These are phyloP conservation scores for Caenorhabditis afra DNA, from an alignment of 2,888 invertebrate genomes.

Conservation along the genomic window DNA sequence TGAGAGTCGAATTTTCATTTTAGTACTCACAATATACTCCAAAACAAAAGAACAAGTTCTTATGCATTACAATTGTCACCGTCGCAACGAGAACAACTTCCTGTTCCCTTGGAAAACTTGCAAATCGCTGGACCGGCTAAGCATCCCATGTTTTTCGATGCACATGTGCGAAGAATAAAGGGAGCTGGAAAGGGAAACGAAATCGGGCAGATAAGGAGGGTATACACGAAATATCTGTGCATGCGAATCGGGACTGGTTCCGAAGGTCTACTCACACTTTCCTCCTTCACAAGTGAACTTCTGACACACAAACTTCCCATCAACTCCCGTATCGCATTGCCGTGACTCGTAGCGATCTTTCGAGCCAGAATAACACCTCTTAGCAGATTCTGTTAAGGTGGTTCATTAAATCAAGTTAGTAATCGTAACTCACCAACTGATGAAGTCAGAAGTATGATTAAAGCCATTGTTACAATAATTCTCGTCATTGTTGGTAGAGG, in stretches of 20 bases:
- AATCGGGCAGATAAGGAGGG: slow-evolving; percentile 3
- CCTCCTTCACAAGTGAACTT: slow-evolving; percentile 78
- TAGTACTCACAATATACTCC: not conserved
- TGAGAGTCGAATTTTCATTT: not conserved
- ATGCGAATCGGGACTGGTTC: not conserved
- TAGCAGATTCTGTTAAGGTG: slow-evolving; percentile 69
- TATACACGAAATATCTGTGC: not conserved
- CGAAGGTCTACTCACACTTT: slow-evolving; percentile 69
- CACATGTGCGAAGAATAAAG: slow-evolving; percentile 75
- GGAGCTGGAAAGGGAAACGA: slow-evolving; percentile 69
- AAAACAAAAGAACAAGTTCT: not conserved
- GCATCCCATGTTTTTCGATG: slow-evolving; percentile 73
- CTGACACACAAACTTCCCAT: slow-evolving; percentile 75
- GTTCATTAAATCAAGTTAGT: not conserved
- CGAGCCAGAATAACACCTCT: slow-evolving; percentile 74
- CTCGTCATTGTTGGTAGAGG: no score
- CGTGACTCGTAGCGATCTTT: slow-evolving; percentile 71
- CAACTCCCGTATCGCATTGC: slow-evolving; percentile 73
- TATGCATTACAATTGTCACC: slow-evolving; percentile 73
- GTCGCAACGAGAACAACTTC: slow-evolving; percentile 74
- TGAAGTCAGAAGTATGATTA: not conserved
- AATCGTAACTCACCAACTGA: not conserved
- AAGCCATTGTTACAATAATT: no score
- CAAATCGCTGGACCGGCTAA: slow-evolving; percentile 77
- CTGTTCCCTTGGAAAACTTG: slow-evolving; percentile 74